phyloP scores from a whole-genome alignment of 1,140 invertebrate genomes.

The Anastrepha obliqua region DNA sequence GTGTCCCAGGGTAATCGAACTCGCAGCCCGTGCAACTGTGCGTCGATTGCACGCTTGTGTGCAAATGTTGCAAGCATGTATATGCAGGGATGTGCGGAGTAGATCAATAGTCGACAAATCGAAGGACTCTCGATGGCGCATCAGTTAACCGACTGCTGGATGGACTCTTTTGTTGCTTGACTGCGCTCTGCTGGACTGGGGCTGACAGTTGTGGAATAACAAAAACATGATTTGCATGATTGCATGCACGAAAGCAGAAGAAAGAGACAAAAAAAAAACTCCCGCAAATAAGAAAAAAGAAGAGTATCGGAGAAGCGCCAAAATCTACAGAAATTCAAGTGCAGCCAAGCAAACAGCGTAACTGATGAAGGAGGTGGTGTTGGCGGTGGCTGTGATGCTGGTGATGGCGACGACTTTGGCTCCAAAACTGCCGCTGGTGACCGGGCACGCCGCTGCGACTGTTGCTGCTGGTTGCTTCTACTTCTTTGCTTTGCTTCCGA shows the following conservation, averaged over 20 bases:
- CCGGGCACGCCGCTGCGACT: not conserved
- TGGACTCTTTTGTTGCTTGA: conserved; percentile 24
- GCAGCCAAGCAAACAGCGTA: conserved; percentile 47
- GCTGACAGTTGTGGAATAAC: conserved; percentile 33
- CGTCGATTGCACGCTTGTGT: not conserved
- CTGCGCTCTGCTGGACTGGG: conserved; percentile 20
- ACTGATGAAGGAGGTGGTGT: conserved; percentile 14
- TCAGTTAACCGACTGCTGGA: not conserved
- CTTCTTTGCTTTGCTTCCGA: not conserved
- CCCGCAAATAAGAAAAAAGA: not conserved
- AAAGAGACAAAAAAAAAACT: not conserved
- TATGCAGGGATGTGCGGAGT: not conserved
- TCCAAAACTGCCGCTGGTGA: not conserved
- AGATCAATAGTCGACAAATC: conserved; percentile 18
- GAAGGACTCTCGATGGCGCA: not conserved
- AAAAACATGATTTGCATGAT: conserved; percentile 55
- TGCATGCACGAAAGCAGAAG: conserved; percentile 24
- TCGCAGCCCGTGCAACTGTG: conserved; percentile 2
- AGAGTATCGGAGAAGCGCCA: not conserved
- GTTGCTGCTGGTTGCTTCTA: not conserved
- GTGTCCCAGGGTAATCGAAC: conserved; percentile 42
- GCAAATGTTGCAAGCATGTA: not conserved
- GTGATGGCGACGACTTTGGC: not conserved
- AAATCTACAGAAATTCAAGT: conserved; percentile 18
- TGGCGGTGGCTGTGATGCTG: not conserved